Conservation (phyloP, 2,888 invertebrate genomes). For the Pterostichus niger region DNA sequence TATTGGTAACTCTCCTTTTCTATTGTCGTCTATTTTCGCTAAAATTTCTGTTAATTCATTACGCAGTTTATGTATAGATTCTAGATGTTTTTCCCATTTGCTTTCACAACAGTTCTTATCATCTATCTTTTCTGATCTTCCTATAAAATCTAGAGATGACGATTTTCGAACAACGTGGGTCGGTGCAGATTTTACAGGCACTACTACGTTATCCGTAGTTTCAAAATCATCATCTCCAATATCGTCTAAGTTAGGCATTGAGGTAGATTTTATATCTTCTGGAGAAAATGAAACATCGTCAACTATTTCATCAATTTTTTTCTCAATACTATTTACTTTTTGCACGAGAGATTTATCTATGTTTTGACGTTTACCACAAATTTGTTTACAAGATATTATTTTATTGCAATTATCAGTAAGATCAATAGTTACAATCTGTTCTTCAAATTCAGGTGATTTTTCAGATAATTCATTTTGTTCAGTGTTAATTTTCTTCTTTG, state of each 20-base stretch:
- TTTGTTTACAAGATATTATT: constrained; percentile 12
- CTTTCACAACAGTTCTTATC: background rate
- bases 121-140: constrained; percentile 8
- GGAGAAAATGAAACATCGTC: background rate
- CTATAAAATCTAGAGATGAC: constrained; percentile 49
- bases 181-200: background rate
- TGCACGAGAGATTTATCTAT: constrained; percentile 11
- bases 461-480: background rate
- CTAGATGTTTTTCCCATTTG: constrained; percentile 58
- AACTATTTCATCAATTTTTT: constrained; percentile 24
- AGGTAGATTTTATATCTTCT: constrained; percentile 36
- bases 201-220: background rate
- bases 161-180: constrained; percentile 30
- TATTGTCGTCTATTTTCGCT: constrained; percentile 30
- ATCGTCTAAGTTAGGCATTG: constrained; percentile 52
- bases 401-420: background rate
- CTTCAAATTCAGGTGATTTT: too few species aligned
- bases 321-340: constrained; percentile 37
- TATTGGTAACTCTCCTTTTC: background rate
- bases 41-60: constrained; percentile 55
- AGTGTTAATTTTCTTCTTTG: background rate
- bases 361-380: background rate
- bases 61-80: constrained; percentile 45
- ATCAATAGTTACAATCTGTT: too few species aligned
- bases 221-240: background rate